Conservation (phyloP, 1,140 invertebrate genomes). For the Saccostrea echinata region DNA sequence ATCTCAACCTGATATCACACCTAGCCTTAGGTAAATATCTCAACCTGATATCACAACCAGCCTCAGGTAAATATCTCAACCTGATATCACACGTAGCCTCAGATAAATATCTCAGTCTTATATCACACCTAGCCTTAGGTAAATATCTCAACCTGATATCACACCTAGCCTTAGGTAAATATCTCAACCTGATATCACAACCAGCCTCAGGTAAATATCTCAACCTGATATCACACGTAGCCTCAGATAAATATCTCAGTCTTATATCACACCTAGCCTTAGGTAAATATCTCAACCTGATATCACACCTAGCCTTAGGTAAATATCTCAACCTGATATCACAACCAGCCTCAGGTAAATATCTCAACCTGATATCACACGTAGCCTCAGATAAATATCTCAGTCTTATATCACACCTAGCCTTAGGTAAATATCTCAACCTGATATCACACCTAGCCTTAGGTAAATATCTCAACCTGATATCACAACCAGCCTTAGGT, state of each 20-base stretch:
- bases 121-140: constrained; percentile 92
- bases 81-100: background rate
- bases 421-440: constrained; percentile 86
- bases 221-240: too few species aligned
- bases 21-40: background rate
- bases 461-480: background rate
- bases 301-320: background rate
- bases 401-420: constrained; percentile 93
- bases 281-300: constrained; percentile 83
- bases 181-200: too few species aligned
- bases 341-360: too few species aligned
- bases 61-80: background rate
- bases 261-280: constrained; percentile 94
- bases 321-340: background rate
- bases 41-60: background rate
- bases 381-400: too few species aligned
- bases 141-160: constrained; percentile 77
- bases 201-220: too few species aligned
- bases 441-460: background rate
- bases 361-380: too few species aligned
- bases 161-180: background rate
- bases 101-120: constrained; percentile 86
- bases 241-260: constrained; percentile 98
- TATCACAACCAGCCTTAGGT: too few species aligned
- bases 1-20: background rate